A percentile compares a stretch with the other conserved stretches of the same genome.
Evolutionary conservation across 1,140 invertebrate genomes (phyloP).

Genomic region (Macrobrachium rosenbergii): DNA sequence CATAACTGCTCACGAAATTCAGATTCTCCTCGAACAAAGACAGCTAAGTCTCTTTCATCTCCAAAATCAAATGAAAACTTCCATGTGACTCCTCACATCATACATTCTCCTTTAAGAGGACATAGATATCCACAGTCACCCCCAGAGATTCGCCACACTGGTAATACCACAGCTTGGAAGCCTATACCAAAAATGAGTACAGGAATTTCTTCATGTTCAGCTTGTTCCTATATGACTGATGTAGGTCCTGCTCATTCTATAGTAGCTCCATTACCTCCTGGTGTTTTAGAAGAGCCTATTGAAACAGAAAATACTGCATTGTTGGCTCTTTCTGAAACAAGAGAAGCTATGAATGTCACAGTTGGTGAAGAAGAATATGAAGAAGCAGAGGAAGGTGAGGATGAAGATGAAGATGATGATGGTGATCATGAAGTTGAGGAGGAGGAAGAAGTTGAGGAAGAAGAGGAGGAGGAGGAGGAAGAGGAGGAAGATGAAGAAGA

Average conservation of each 20-base stretch:
- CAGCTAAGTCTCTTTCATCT: constrained; percentile 28
- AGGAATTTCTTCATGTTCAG: background rate
- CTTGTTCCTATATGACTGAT: constrained; percentile 21
- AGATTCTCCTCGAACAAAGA: constrained; percentile 27
- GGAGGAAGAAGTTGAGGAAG: constrained; percentile 44
- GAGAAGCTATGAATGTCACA: constrained; percentile 6
- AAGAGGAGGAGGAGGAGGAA: constrained; percentile 63
- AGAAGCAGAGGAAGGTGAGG: constrained; percentile 34
- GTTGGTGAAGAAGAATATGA: constrained; percentile 29
- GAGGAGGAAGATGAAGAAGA: constrained; percentile 60
- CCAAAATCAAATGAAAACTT: constrained; percentile 4
- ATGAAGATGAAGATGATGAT: constrained; percentile 5
- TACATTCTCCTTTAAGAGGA: constrained; percentile 14
- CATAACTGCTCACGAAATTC: constrained; percentile 27
- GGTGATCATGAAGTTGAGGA: constrained; percentile 47
- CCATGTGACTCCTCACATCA: constrained; percentile 14
- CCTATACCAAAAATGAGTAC: background rate
- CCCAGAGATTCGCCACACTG: background rate
- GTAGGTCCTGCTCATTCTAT: constrained; percentile 25
- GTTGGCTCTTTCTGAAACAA: background rate
- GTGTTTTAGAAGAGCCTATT: constrained; percentile 60
- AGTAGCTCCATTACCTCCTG: constrained; percentile 47
- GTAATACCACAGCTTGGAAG: constrained; percentile 6
- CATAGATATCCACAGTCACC: background rate
- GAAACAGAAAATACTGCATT: background rate